Evolutionary conservation across 2,888 invertebrate species (phyloP).

Genomic region (Eilema depressum): DNA sequence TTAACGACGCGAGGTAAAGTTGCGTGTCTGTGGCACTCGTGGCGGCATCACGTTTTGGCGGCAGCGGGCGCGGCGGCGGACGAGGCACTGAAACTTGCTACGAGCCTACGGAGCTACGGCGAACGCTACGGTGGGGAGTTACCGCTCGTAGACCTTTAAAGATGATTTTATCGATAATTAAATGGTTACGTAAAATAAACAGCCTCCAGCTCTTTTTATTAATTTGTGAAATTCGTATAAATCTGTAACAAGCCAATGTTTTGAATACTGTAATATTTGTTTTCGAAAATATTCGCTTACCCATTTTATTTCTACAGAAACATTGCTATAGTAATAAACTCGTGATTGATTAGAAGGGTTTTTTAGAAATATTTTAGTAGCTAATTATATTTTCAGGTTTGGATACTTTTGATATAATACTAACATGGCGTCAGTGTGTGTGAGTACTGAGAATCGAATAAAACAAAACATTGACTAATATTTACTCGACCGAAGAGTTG

Average conservation of each 20-base stretch:
- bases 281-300: not conserved
- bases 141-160: constrained; percentile 26
- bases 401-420: not conserved
- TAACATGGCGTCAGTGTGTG: not conserved
- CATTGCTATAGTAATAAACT: not conserved
- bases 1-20: constrained; percentile 74
- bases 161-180: constrained; percentile 44
- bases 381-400: not conserved
- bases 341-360: not conserved
- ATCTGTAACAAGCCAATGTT: not conserved
- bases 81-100: constrained; percentile 72
- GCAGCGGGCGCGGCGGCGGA: constrained; percentile 68
- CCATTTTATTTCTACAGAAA: not conserved
- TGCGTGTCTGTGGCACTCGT: constrained; percentile 53
- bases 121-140: constrained; percentile 49
- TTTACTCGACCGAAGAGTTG: not conserved
- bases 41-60: constrained; percentile 62
- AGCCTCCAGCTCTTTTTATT: constrained; percentile 12
- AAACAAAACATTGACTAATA: not conserved
- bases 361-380: not conserved
- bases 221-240: not conserved
- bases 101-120: constrained; percentile 59
- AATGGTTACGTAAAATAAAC: constrained; percentile 35
- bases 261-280: not conserved
- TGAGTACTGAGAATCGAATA: not conserved